phyloP scores from a whole-genome alignment of 2,797 vertebrate species.

The Cirrhinus molitorella region DNA sequence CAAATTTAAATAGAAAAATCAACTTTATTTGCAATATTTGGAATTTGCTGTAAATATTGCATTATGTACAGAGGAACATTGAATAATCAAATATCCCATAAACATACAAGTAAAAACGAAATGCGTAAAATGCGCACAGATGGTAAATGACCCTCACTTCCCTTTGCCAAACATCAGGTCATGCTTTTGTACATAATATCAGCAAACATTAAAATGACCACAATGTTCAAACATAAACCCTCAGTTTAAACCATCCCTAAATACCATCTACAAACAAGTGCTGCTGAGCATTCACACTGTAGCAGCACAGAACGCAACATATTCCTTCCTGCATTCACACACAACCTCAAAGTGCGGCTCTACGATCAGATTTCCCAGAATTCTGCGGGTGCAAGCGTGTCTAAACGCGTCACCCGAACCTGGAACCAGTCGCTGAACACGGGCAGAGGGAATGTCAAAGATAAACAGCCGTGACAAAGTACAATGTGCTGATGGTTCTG shows the following conservation, averaged over 20 bases:
- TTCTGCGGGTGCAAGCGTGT: background rate
- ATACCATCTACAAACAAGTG: conserved; percentile 28
- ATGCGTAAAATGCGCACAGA: conserved; percentile 16
- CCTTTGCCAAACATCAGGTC: conserved; percentile 15
- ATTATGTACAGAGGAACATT: conserved; percentile 36
- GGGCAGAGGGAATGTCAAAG: conserved; percentile 66
- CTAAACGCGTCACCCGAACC: background rate
- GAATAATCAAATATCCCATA: conserved; percentile 26
- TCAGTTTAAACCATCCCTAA: conserved; percentile 11
- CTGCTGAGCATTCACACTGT: background rate
- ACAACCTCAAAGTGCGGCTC: conserved; percentile 12
- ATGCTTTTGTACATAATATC: conserved; percentile 11
- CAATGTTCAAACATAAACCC: conserved; percentile 3
- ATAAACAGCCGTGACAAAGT: conserved; percentile 46
- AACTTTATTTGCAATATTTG: conserved; percentile 76
- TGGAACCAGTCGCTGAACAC: background rate
- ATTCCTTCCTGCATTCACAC: conserved; percentile 4
- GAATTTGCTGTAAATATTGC: conserved; percentile 55
- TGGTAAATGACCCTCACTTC: conserved; percentile 17
- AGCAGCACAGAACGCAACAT: background rate
- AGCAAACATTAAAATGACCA: background rate
- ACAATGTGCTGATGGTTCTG: conserved; percentile 12
- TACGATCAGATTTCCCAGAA: background rate
- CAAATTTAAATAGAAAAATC: conserved; percentile 77
- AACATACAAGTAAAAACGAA: background rate